These are phyloP conservation scores for Tribolium madens DNA, from an alignment of 1,140 invertebrate species.

Conservation along the genomic window DNA sequence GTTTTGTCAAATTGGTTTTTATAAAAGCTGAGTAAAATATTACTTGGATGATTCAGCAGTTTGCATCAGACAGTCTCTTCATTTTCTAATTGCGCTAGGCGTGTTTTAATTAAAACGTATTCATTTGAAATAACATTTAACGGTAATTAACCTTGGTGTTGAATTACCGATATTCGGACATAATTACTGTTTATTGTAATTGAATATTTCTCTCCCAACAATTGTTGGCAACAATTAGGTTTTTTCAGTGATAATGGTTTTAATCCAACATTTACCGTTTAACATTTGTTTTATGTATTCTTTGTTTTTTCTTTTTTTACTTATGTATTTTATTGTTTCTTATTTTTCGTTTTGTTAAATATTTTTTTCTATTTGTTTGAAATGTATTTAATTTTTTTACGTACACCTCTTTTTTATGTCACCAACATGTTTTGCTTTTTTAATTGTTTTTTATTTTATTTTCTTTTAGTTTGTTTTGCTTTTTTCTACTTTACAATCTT, in stretches of 20 bases:
- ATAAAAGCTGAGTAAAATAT: neutral
- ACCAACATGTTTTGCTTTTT: no score
- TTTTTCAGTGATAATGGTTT: neutral
- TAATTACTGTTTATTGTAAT: neutral
- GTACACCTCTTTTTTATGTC: no score
- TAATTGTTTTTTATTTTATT: no score
- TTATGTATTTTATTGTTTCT: no score
- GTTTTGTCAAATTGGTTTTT: neutral
- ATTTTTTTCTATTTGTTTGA: no score
- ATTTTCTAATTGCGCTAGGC: neutral
- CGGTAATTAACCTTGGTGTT: neutral
- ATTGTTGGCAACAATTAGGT: neutral
- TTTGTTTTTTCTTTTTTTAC: no score
- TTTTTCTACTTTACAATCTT: no score
- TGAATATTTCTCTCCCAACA: neutral
- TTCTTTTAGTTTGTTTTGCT: no score
- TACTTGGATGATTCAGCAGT: neutral
- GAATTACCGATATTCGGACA: neutral
- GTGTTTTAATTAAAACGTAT: neutral
- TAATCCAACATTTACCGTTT: neutral
- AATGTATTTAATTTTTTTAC: no score
- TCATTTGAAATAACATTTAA: neutral
- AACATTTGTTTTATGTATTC: no score
- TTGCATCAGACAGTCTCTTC: neutral
- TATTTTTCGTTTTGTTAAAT: no score